Evolutionary conservation across 2,113 vertebrate genomes (phyloP), one percentile per base, ranked within the genome.

Genomic region (Oophaga pumilio): DNA sequence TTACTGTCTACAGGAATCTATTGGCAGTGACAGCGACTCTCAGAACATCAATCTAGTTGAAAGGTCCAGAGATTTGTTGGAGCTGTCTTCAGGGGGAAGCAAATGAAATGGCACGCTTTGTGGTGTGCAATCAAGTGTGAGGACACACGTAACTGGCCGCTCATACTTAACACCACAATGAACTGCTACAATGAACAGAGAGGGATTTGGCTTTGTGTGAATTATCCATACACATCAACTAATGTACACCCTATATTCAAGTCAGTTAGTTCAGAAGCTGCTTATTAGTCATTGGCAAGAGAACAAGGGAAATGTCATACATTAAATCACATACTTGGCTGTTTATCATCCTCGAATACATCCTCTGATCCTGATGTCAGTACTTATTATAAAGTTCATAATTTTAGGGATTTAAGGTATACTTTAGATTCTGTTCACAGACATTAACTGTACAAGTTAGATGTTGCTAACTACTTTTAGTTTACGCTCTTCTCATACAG

Each of bases 61-160:
- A 85, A 49, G 69, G 83, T 85, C 56, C 59, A 28, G 53, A 85
- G 69, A 85, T 85, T 74, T 74, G 69, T 76, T 43, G 22, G 28
- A 49, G 69, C 83, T n/a, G 83, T 85, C 83, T 71, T 28, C 66
- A 26, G 33, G 66, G 80, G 62, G 50, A 83, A 84, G 64, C 50
- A 71, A 84, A 71, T 84, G 66, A 68, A 71, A 84, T 12, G 52
- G 49, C 52, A 33, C 12, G 15, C 81, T 83, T 83, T 83, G 81
- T 62, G 60, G 81, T 83, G 81, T 69, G 64, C 64, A 83, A 68
- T 62, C 43, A 69, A 62, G 81, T 43, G 49, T 83, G 22, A 68
- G 62, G 22, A 17, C 43, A 24, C 62, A 69, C 81, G 52, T 71
- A 52, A 15, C 14, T 53, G 22, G 33, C 50, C 15, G 66, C 66